Evolutionary conservation across 2,113 vertebrate species (phyloP).

Genomic region (Anser brachyrhynchus): DNA sequence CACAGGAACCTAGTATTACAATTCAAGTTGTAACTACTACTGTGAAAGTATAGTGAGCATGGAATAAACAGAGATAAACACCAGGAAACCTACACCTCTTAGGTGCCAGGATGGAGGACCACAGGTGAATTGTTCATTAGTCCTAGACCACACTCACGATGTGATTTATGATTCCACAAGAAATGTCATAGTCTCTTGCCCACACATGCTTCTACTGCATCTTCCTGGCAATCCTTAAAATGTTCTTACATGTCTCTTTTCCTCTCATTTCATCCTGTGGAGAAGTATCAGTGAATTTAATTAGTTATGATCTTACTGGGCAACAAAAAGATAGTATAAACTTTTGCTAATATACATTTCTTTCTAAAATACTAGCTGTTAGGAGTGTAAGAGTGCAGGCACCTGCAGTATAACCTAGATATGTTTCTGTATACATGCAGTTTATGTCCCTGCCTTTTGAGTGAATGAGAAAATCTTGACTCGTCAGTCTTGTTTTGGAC

Average conservation of each 20-base stretch:
- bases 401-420: background rate
- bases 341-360: background rate
- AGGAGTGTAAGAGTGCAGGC: background rate
- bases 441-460: background rate
- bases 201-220: background rate
- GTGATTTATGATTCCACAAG: background rate
- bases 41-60: background rate
- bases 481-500: background rate
- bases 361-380: background rate
- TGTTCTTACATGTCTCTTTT: background rate
- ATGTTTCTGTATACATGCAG: background rate
- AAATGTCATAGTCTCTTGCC: background rate
- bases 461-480: background rate
- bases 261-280: background rate
- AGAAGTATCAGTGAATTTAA: background rate
- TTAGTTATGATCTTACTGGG: background rate
- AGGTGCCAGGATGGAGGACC: background rate
- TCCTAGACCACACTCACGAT: background rate
- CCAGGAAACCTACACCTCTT: background rate
- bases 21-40: background rate
- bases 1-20: background rate
- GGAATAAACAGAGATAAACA: background rate
- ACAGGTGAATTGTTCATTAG: background rate
- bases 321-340: background rate
- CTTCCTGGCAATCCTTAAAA: background rate